Percentiles rank a stretch among this genome's conserved stretches.
These are phyloP conservation scores for Peromyscus polionotus DNA, from an alignment of 2,113 vertebrate genomes.

Conservation along the genomic window DNA sequence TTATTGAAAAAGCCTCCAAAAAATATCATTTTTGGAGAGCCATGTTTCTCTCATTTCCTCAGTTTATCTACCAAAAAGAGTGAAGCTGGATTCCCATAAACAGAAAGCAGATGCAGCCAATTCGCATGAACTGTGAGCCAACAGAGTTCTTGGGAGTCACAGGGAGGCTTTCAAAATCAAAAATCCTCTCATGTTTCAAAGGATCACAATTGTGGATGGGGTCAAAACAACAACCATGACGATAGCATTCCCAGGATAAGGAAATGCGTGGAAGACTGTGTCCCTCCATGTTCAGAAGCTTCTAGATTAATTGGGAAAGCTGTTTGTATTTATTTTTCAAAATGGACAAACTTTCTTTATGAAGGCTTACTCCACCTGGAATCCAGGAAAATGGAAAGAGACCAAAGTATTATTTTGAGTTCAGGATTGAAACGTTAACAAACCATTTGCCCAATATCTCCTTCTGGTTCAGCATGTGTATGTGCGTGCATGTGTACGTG, in stretches of 20 bases:
- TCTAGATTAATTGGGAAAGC: neutral
- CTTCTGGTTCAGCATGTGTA: neutral
- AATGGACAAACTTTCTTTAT: constrained; percentile 23
- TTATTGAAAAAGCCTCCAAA: constrained; percentile 7
- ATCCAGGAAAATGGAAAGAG: constrained; percentile 26
- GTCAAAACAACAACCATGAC: neutral
- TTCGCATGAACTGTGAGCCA: neutral
- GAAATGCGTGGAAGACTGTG: neutral
- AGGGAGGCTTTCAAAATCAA: constrained; percentile 55
- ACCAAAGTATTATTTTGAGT: constrained; percentile 19
- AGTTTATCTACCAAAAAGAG: constrained; percentile 28
- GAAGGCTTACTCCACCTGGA: neutral
- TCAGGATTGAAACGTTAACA: constrained; percentile 19
- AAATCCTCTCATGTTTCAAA: constrained; percentile 43
- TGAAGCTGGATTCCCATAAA: constrained; percentile 10
- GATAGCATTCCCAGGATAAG: neutral
- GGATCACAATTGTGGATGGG: neutral
- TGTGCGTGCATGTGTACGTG: too few relatives aligned
- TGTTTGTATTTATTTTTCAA: neutral
- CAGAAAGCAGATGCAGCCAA: constrained; percentile 3
- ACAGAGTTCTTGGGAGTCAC: neutral
- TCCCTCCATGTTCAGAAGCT: neutral
- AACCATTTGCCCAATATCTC: constrained; percentile 5
- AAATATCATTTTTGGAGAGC: neutral
- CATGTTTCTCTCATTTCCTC: neutral